Percentiles rank a stretch among this genome's conserved stretches.
Evolutionary conservation across 2,888 invertebrate genomes (phyloP).

Genomic region (Melikaiella ostensackeni): DNA sequence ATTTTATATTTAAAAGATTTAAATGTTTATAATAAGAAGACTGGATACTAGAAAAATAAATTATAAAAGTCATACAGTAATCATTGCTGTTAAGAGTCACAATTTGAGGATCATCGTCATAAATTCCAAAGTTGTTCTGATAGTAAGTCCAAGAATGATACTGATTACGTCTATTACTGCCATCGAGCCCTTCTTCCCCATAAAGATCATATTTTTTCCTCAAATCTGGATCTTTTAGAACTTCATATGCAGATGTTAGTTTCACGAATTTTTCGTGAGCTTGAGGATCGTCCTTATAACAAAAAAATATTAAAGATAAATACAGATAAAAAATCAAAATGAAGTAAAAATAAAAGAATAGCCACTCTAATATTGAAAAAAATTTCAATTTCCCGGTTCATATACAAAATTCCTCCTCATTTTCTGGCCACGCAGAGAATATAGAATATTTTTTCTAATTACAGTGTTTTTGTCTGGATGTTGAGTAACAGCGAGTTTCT

Average conservation of each 20-base stretch:
- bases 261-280: conserved; percentile 88
- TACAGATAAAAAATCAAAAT: conserved; percentile 20
- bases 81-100: conserved; percentile 86
- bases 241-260: conserved; percentile 91
- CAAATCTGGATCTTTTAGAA: conserved; percentile 88
- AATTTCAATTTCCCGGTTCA: no score
- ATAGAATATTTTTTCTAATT: conserved; percentile 45
- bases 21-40: no score
- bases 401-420: not conserved
- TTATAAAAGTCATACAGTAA: conserved; percentile 82
- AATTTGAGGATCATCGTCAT: conserved; percentile 90
- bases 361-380: no score
- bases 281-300: conserved; percentile 83
- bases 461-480: conserved; percentile 88
- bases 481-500: conserved; percentile 85
- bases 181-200: conserved; percentile 85
- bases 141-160: conserved; percentile 92
- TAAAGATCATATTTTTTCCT: conserved; percentile 88
- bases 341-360: not conserved
- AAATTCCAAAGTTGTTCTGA: conserved; percentile 89
- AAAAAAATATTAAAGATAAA: conserved; percentile 34
- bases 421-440: not conserved
- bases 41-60: conserved; percentile 1
- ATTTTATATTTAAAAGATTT: no score
- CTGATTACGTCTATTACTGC: conserved; percentile 80